Percentiles rank a stretch among this genome's conserved stretches.
These are phyloP conservation scores for Schlechtendalia chinensis DNA, from an alignment of 1,140 invertebrate genomes.

Conservation along the genomic window DNA sequence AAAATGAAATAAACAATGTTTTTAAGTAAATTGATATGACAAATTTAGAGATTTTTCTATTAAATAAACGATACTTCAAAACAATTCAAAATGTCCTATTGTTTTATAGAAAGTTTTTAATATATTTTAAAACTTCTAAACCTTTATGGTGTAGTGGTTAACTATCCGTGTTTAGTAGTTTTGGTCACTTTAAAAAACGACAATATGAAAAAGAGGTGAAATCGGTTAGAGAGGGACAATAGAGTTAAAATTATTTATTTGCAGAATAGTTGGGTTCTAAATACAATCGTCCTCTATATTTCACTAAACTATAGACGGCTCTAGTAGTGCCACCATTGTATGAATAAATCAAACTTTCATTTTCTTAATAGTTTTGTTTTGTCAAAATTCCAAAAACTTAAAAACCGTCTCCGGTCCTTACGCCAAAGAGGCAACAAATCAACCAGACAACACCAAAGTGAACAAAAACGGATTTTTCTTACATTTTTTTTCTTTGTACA, in stretches of 20 bases:
- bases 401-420: constrained; percentile 28
- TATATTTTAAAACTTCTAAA: constrained; percentile 1
- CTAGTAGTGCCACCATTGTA: not conserved
- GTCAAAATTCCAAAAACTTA: constrained; percentile 47
- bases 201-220: constrained; percentile 18
- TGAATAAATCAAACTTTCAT: constrained; percentile 50
- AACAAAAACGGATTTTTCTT: constrained; percentile 41
- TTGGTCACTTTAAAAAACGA: constrained; percentile 7
- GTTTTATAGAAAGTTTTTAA: not conserved
- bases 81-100: not conserved
- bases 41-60: not conserved
- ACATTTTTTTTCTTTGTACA: not conserved
- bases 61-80: not conserved
- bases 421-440: constrained; percentile 38
- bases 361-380: constrained; percentile 49
- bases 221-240: not conserved
- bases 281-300: constrained; percentile 22
- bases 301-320: constrained; percentile 4
- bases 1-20: not conserved
- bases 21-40: not conserved
- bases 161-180: constrained; percentile 12
- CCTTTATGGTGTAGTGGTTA: not conserved
- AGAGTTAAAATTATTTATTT: constrained; percentile 29
- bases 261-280: constrained; percentile 4
- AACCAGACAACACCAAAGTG: constrained; percentile 31